These are phyloP conservation scores for Nerophis lumbriciformis DNA, from an alignment of 2,113 vertebrate species.

Conservation along the genomic window DNA sequence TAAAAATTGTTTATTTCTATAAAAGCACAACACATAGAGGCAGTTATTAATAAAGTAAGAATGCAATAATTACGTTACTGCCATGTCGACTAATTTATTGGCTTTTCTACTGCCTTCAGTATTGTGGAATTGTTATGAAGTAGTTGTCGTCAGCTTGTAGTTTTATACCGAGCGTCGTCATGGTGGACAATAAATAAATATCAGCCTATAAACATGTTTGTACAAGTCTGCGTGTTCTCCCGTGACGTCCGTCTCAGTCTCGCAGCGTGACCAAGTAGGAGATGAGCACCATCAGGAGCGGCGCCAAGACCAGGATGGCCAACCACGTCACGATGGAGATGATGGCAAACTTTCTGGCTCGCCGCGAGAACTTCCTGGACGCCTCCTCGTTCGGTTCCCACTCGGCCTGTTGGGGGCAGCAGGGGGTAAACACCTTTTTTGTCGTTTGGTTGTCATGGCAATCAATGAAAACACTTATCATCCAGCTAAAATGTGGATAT, in stretches of 20 bases:
- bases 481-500: too few relatives aligned
- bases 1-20: conserved; percentile 24
- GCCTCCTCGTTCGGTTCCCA: rapidly evolving
- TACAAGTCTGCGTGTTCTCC: neutral
- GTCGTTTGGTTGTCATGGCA: too few relatives aligned
- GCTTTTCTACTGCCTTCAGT: neutral
- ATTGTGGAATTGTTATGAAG: neutral
- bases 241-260: conserved; percentile 50
- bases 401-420: conserved; percentile 33
- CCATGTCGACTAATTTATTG: neutral
- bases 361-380: neutral
- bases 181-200: neutral
- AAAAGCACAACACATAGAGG: conserved; percentile 39
- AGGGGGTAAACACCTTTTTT: too few relatives aligned
- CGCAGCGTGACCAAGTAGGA: conserved; percentile 73
- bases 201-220: neutral
- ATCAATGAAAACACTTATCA: too few relatives aligned
- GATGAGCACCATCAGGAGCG: conserved; percentile 58
- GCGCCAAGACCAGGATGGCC: conserved; percentile 43
- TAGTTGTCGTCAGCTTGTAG: neutral
- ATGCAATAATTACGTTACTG: conserved; percentile 29
- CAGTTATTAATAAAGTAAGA: conserved; percentile 30
- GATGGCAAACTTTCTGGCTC: conserved; percentile 54
- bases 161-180: neutral
- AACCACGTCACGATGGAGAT: conserved; percentile 66